Evolutionary conservation across 2,797 vertebrate species (phyloP).

Genomic region (Apogon talboti): DNA sequence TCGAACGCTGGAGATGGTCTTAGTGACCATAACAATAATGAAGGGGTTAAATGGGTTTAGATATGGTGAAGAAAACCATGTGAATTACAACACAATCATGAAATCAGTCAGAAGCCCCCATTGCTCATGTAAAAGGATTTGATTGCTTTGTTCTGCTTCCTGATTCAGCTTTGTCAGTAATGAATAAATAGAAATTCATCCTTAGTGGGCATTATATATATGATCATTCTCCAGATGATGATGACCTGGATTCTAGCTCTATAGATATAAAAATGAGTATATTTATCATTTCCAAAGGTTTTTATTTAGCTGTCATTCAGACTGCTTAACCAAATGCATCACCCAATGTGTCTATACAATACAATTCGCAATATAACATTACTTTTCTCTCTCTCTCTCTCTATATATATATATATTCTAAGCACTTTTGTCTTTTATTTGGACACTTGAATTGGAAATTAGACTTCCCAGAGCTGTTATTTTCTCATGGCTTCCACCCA

Average conservation of each 20-base stretch:
- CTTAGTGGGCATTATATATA: not conserved
- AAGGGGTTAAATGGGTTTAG: not conserved
- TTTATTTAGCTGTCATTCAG: not conserved
- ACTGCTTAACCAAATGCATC: not conserved
- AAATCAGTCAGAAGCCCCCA: not conserved
- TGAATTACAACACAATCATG: not conserved
- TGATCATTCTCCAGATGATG: not conserved
- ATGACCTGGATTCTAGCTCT: not conserved
- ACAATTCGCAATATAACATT: too few species aligned
- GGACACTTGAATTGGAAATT: not conserved
- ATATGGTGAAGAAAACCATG: not conserved
- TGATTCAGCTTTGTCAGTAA: not conserved
- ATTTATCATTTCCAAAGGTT: not conserved
- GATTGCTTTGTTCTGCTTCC: not conserved
- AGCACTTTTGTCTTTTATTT: not conserved
- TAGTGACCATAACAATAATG: not conserved
- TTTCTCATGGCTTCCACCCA: slow-evolving; percentile 5
- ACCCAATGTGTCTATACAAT: too few species aligned
- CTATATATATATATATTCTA: not conserved
- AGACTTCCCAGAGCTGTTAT: slow-evolving; percentile 11
- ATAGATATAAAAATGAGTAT: not conserved
- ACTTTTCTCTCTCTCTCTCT: too few species aligned
- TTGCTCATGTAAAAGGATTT: not conserved
- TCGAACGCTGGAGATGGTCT: not conserved
- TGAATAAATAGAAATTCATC: not conserved